These are phyloP conservation scores for Acleris laterana DNA, from an alignment of 2,888 invertebrate species.

Conservation along the genomic window DNA sequence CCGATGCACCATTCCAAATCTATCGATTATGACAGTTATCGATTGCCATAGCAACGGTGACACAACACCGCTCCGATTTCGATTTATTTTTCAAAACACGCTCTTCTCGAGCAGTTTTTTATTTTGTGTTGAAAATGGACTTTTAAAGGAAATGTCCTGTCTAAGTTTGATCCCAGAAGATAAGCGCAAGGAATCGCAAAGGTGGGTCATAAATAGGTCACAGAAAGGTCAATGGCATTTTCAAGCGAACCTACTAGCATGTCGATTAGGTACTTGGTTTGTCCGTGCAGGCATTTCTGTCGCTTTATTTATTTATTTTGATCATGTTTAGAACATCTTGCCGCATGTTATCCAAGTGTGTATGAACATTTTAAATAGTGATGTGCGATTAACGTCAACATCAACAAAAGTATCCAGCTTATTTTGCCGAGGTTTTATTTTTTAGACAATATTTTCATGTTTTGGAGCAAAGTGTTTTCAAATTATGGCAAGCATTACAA, in stretches of 20 bases:
- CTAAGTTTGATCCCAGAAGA: constrained; percentile 81
- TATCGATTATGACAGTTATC: constrained; percentile 61
- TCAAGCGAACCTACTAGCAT: not conserved
- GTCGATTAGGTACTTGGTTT: not conserved
- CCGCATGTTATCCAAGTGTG: too few species aligned
- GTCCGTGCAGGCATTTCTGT: not conserved
- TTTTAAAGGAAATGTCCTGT: constrained; percentile 72
- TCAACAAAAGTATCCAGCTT: too few species aligned
- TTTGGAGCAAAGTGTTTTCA: too few species aligned
- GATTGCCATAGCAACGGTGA: constrained; percentile 62
- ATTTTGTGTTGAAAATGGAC: constrained; percentile 59
- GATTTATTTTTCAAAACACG: constrained; percentile 47
- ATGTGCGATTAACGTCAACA: too few species aligned
- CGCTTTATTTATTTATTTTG: too few species aligned
- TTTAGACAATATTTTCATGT: too few species aligned
- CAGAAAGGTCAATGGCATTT: constrained; percentile 7
- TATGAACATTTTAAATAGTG: too few species aligned
- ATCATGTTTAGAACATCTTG: too few species aligned
- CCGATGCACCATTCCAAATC: constrained; percentile 47
- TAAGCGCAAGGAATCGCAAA: constrained; percentile 63
- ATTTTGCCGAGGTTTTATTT: too few species aligned
- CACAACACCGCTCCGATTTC: constrained; percentile 55
- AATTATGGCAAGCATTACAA: too few species aligned
- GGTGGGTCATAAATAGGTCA: constrained; percentile 48
- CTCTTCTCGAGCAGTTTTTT: constrained; percentile 51